A percentile compares a stretch with the other conserved stretches of the same genome.
Evolutionary conservation across 2,888 invertebrate genomes (phyloP).

Genomic region (Achlya flavicornis): DNA sequence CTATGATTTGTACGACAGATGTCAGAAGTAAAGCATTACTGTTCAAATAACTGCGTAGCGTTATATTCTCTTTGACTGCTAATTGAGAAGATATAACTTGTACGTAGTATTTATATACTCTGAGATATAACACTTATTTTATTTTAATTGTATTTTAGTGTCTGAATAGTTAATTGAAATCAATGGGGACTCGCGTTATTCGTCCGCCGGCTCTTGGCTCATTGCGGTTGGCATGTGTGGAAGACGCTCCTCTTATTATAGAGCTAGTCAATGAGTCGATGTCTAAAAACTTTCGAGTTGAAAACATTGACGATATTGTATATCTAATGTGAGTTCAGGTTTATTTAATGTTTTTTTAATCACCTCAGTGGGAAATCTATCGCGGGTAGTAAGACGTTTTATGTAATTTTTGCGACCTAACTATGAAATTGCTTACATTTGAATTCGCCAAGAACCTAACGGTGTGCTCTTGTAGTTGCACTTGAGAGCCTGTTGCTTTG

Average conservation of each 20-base stretch:
- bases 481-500: no score
- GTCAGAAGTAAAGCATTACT: not conserved
- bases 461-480: no score
- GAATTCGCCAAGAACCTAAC: no score
- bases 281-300: slow-evolving; percentile 60
- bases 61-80: no score
- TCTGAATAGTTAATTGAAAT: not conserved
- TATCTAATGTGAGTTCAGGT: slow-evolving; percentile 62
- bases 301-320: slow-evolving; percentile 41
- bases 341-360: no score
- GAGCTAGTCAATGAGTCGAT: slow-evolving; percentile 59
- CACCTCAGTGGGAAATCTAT: not conserved
- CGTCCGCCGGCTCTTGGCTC: slow-evolving; percentile 47
- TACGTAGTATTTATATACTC: no score
- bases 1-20: not conserved
- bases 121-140: not conserved
- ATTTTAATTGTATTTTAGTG: not conserved
- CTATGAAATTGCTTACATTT: not conserved
- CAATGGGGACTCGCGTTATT: slow-evolving; percentile 32
- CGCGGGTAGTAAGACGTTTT: no score
- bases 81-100: not conserved
- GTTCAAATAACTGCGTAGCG: no score
- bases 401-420: not conserved
- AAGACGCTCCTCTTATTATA: slow-evolving; percentile 54
- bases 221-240: slow-evolving; percentile 54